phyloP scores from a whole-genome alignment of 2,888 invertebrate genomes.

The Tiliacea citrago region DNA sequence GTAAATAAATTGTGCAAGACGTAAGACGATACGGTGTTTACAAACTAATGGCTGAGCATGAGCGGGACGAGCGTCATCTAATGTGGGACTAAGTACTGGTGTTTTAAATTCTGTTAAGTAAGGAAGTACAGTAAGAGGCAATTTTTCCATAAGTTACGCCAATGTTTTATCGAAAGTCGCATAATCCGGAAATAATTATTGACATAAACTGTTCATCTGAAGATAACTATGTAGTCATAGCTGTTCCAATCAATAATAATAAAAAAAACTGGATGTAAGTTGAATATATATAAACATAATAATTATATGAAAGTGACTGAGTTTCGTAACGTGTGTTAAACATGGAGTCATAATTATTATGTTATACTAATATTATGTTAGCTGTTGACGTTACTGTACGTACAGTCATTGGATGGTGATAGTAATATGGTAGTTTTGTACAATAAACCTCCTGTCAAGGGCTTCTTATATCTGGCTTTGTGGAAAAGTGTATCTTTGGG shows the following conservation, averaged over 20 bases:
- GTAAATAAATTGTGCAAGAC: slow-evolving; percentile 39
- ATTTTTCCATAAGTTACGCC: neutral
- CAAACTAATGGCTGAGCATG: neutral
- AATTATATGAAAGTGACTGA: slow-evolving; percentile 40
- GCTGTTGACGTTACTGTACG: neutral
- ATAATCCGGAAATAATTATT: slow-evolving; percentile 22
- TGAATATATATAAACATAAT: slow-evolving; percentile 4
- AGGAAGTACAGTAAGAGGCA: neutral
- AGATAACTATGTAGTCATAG: slow-evolving; percentile 22
- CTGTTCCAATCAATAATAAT: slow-evolving; percentile 3
- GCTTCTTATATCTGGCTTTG: neutral
- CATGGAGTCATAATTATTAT: too few species aligned
- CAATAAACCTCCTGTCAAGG: neutral
- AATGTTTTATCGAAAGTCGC: slow-evolving; percentile 5
- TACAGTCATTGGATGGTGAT: neutral
- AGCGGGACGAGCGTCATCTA: neutral
- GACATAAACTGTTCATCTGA: slow-evolving; percentile 16
- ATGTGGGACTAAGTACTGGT: neutral
- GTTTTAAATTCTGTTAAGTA: neutral
- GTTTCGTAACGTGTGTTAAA: slow-evolving; percentile 26
- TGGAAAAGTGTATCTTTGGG: neutral
- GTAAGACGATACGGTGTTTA: slow-evolving; percentile 37
- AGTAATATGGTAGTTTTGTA: neutral
- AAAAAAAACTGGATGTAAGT: slow-evolving; percentile 32
- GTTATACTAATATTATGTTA: slow-evolving; percentile 3